Evolutionary conservation across 2,888 invertebrate genomes (phyloP).

Genomic region (Schizaphis graminum): DNA sequence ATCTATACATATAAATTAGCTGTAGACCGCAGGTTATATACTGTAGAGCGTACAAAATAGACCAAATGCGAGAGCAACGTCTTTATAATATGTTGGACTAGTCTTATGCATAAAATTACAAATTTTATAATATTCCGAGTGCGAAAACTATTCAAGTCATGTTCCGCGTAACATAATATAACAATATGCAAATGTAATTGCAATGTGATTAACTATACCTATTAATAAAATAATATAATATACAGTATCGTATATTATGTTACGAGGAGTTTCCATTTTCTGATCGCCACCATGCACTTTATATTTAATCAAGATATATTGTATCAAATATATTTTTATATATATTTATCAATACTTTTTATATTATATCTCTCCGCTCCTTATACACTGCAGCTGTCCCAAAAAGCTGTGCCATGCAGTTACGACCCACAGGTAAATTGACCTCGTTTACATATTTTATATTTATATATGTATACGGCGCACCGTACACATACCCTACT

Average conservation of each 20-base stretch:
- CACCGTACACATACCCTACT: background rate
- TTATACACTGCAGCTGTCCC: background rate
- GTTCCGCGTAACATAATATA: background rate
- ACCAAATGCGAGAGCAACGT: background rate
- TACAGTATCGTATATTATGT: background rate
- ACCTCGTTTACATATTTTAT: background rate
- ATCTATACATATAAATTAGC: background rate
- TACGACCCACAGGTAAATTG: background rate
- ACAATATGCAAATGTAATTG: too few relatives aligned
- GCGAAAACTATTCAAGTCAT: background rate
- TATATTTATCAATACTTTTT: background rate
- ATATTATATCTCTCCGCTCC: background rate
- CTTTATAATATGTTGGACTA: background rate
- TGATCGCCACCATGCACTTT: background rate
- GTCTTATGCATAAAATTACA: background rate
- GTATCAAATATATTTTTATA: background rate
- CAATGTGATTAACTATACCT: background rate
- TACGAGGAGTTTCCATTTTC: background rate
- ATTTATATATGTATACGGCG: background rate
- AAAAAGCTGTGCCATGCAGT: background rate
- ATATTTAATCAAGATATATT: background rate
- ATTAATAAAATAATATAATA: background rate
- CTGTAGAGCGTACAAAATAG: background rate
- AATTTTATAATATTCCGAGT: background rate
- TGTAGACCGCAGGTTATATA: background rate